A percentile compares a stretch with the other conserved stretches of the same genome.
These are phyloP conservation scores for Malurus melanocephalus DNA, from an alignment of 2,113 vertebrate species.

Conservation along the genomic window DNA sequence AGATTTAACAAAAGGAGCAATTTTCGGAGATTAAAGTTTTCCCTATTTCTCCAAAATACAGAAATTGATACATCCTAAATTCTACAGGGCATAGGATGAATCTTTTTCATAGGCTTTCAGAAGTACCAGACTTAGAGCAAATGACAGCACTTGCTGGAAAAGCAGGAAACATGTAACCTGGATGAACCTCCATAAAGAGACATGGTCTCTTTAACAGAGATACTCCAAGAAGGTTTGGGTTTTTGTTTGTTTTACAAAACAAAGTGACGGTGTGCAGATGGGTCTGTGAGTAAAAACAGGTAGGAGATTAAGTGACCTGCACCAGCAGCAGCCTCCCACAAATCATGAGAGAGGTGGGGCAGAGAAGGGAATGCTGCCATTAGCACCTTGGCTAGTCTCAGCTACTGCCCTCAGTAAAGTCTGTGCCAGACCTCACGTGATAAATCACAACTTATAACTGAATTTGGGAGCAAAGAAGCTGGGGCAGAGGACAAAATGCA, in stretches of 20 bases:
- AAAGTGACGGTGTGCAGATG: background rate
- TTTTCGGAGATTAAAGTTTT: background rate
- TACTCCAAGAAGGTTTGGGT: background rate
- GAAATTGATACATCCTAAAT: background rate
- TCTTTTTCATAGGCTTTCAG: background rate
- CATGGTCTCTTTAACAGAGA: background rate
- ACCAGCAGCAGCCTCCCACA: background rate
- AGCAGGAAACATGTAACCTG: background rate
- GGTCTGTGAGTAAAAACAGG: background rate
- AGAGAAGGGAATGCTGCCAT: background rate
- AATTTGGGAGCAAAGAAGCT: background rate
- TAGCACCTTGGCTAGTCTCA: background rate
- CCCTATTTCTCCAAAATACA: background rate
- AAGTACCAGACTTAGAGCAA: background rate
- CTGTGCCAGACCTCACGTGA: accelerated
- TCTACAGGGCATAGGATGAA: background rate
- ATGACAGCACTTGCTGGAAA: background rate
- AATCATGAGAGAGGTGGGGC: accelerated
- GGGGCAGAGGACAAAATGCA: background rate
- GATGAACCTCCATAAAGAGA: background rate
- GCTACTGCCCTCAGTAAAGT: background rate
- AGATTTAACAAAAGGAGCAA: background rate
- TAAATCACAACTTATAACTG: background rate
- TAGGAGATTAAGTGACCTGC: accelerated
- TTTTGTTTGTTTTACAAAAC: background rate